Base-by-base conservation (phyloP, 1,140 invertebrate genomes). In the Drosophila serrata region DNA sequence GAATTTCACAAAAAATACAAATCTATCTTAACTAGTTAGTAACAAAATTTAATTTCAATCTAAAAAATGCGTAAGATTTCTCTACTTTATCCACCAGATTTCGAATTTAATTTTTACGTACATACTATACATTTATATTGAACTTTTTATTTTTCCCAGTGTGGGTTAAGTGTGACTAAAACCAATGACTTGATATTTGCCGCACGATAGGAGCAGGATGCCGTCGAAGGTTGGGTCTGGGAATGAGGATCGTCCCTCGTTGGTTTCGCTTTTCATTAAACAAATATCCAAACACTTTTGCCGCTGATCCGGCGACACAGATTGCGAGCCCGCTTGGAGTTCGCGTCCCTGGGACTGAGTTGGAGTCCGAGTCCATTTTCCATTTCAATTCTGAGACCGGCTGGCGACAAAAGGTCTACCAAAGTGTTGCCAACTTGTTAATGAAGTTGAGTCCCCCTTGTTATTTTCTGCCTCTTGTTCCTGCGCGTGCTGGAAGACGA, bases 201-300 rank as follows among this genome's bases (percentile, higher is more conserved):
- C 63, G 76, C 80, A 45, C 60, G 82, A 87, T 87, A 88, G 70
- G 69, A 70, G 48, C 55, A 88, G 75, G 69, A 79, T 55, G 43
- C 33, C 35, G 11, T 15, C 40, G 42, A 39, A 56, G 55, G 55
- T 37, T 31, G 48, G 22, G 40, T 27, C 64, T 37, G 27, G 61
- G 37, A 49, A 22, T 68, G 45, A 22, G 29, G 19, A 29, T 58
- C 15, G 31, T 45, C 39, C 33, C 49, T 56, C 70, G 55, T 80
- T 77, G 65, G 84, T 80, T 87, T 87, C 82, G 80, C 82, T 87
- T 79, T 87, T 87, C 84, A 87, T 87, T 87, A 90, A 87, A 90
- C 85, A 90, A 87, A 87, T 87, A 87, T 90, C 80, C 84, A 87
- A 87, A 87, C 85, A 88, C 85, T 75, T 87, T 84, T 87, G 84